phyloP scores from a whole-genome alignment of 2,888 invertebrate genomes.

The Rhingia rostrata region DNA sequence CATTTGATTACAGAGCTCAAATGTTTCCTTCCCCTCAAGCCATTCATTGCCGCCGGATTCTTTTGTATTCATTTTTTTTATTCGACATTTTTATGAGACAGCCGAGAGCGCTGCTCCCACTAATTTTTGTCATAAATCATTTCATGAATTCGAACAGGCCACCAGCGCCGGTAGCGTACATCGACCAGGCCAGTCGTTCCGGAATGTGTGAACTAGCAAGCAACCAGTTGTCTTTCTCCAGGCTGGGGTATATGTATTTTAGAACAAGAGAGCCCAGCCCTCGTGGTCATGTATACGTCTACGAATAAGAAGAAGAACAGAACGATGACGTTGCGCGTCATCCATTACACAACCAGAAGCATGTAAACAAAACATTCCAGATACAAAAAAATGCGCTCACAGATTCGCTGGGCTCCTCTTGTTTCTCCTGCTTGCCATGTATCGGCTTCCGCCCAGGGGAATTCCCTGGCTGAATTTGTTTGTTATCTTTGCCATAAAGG shows the following conservation, averaged over 20 bases:
- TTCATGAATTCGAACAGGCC: conserved; percentile 74
- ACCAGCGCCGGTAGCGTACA: conserved; percentile 44
- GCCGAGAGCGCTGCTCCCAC: conserved; percentile 16
- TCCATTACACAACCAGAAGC: conserved; percentile 15
- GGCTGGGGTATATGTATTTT: background rate
- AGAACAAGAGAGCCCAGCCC: conserved; percentile 12
- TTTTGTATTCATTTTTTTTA: conserved; percentile 7
- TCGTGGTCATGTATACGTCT: background rate
- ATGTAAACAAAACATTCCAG: background rate
- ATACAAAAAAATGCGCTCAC: conserved; percentile 2
- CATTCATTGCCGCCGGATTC: background rate
- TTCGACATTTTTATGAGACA: conserved; percentile 67
- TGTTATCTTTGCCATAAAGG: conserved; percentile 17
- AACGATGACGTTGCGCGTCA: conserved; percentile 9
- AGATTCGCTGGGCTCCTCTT: conserved; percentile 22
- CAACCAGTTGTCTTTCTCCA: conserved; percentile 50
- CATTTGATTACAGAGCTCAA: background rate
- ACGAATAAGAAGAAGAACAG: background rate
- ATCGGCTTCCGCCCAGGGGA: conserved; percentile 20
- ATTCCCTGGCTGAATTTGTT: conserved; percentile 7
- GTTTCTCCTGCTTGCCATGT: conserved; percentile 30
- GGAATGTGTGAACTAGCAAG: conserved; percentile 19
- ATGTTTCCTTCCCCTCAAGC: background rate
- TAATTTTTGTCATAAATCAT: conserved; percentile 75
- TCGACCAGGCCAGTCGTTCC: background rate